Conservation (phyloP, 1,140 invertebrate genomes). For the Limonius californicus region DNA sequence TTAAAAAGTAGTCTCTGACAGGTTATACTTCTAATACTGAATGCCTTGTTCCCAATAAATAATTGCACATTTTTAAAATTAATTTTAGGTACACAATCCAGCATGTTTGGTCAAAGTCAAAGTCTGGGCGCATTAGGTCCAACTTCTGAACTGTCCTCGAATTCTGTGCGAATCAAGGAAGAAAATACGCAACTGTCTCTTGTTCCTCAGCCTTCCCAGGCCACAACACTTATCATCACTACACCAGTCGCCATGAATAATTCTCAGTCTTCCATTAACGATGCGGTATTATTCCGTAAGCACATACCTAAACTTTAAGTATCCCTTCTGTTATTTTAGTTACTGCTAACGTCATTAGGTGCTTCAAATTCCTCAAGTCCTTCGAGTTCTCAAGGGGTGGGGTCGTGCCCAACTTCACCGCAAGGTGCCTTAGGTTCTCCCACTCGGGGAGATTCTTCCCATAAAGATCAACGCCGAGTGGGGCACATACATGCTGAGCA, state of each 20-base stretch:
- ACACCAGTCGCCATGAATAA: conserved; percentile 45
- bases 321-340: too few relatives aligned
- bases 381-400: conserved; percentile 19
- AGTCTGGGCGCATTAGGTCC: conserved; percentile 21
- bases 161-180: conserved; percentile 35
- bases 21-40: too few relatives aligned
- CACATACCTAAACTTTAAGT: too few relatives aligned
- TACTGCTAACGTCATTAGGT: conserved; percentile 26
- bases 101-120: conserved; percentile 22
- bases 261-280: conserved; percentile 38
- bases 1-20: too few relatives aligned
- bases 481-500: conserved; percentile 97
- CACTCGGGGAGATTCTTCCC: conserved; percentile 37
- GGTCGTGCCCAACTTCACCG: conserved; percentile 36
- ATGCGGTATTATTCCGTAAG: conserved; percentile 42
- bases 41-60: too few relatives aligned
- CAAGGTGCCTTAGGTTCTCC: conserved; percentile 50
- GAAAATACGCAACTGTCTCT: conserved; percentile 35
- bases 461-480: conserved; percentile 64
- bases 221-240: conserved; percentile 47
- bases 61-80: too few relatives aligned
- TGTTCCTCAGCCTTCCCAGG: conserved; percentile 31
- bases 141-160: not conserved
- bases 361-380: conserved; percentile 33
- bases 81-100: conserved; percentile 18